Evolutionary conservation across 2,113 vertebrate genomes (phyloP), one percentile per base, ranked within the genome.

Genomic region (Aptenodytes patagonicus): DNA sequence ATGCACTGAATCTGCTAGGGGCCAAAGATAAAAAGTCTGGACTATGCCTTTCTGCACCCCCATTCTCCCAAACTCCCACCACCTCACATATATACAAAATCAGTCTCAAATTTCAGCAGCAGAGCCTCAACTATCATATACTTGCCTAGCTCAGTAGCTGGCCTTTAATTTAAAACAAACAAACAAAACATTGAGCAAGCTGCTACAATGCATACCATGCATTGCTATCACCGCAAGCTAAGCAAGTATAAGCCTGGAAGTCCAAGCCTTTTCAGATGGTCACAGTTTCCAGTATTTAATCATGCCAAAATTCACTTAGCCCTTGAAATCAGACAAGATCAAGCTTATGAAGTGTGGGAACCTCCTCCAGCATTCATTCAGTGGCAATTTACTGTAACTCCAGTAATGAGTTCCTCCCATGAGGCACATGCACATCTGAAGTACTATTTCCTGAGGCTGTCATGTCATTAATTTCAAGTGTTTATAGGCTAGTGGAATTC

Each of bases 331-430:
- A 93, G 87, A 70, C 76, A 92, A 61, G 89, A 87, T 57, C 17
- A 57, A 89, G 47, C 36, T 89, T 65, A 84, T 60, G 55, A 89
- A 93, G 49, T 92, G 89, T 93, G 80, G 86, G 88, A 95, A 92
- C 68, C 64, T 96, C 69, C 88, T 92, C 64, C 51, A 94, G 71
- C 55, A 52, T 92, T 87, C 95, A 49, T 87, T 78, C 77, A 89
- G 61, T 78, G 61, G 88, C 85, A 87, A 95, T 95, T 93, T 97
- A 91, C 94, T 91, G 97, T 93, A 97, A 97, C 72, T 91, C 80
- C 65, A 89, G 87, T 87, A 95, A 95, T 84, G 83, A 92, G 92
- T 95, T 95, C 72, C 90, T 97, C 94, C 90, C 92, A 26, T 64
- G 92, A 90, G 96, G 64, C 88, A 24, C 72, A 93, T 51, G 72